These are phyloP conservation scores for Clarias platycephalus DNA, from an alignment of 2,797 vertebrate genomes.

Conservation along the genomic window DNA sequence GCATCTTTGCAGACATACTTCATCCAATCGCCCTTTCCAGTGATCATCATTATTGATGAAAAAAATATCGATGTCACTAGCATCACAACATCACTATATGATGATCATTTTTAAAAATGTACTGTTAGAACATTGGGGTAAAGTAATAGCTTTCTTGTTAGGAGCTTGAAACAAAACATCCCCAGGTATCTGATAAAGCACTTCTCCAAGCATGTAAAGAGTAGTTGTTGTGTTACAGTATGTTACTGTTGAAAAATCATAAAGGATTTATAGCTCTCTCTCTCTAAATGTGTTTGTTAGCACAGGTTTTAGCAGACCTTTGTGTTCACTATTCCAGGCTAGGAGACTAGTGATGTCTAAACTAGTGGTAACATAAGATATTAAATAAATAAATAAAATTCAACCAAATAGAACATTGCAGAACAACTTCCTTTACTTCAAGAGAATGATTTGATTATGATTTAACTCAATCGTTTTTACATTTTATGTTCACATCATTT, in stretches of 20 bases:
- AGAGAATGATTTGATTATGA: neutral
- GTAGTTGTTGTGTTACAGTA: neutral
- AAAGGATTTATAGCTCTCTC: neutral
- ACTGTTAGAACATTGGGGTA: neutral
- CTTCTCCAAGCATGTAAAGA: neutral
- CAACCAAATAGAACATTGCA: neutral
- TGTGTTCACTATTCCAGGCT: too few species aligned
- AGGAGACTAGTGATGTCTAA: too few species aligned
- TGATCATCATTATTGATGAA: neutral
- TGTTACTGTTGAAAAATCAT: neutral
- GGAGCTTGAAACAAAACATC: neutral
- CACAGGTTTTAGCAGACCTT: neutral
- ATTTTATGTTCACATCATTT: too few species aligned
- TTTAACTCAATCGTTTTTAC: neutral
- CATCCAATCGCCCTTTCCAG: neutral
- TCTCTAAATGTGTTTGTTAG: neutral
- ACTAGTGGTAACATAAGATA: neutral
- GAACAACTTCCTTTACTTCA: neutral
- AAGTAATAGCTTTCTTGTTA: neutral
- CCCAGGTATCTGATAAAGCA: neutral
- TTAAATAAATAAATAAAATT: neutral
- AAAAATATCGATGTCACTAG: neutral
- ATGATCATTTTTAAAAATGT: too few species aligned
- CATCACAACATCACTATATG: neutral
- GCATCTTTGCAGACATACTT: conserved; percentile 33